Conservation (phyloP, 2,888 invertebrate species). For the Napeogenes inachia region DNA sequence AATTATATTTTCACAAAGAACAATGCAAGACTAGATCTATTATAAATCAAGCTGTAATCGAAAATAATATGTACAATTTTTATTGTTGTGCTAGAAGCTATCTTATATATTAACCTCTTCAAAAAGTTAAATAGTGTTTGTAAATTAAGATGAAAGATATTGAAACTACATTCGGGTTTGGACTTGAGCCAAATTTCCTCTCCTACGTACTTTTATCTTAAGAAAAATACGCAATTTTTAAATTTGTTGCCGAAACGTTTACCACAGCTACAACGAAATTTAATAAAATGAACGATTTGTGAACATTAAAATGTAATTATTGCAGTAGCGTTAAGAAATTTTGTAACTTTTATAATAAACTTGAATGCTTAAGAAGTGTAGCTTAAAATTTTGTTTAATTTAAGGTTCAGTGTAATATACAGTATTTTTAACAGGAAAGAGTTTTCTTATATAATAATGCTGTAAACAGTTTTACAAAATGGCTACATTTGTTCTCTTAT, state of each 20-base stretch:
- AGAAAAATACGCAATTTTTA: slow-evolving; percentile 33
- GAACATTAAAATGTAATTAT: neutral
- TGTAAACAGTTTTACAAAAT: too few relatives aligned
- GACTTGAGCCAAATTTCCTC: slow-evolving; percentile 33
- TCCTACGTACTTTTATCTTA: slow-evolving; percentile 31
- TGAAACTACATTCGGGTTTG: slow-evolving; percentile 33
- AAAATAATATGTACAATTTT: too few relatives aligned
- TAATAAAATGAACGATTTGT: slow-evolving; percentile 3
- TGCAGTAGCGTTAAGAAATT: neutral
- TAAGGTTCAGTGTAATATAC: too few relatives aligned
- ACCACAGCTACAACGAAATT: slow-evolving; percentile 19
- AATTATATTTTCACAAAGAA: too few relatives aligned
- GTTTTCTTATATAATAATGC: too few relatives aligned
- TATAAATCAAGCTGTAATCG: too few relatives aligned
- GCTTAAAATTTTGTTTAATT: too few relatives aligned
- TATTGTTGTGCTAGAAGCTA: too few relatives aligned
- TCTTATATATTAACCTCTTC: too few relatives aligned
- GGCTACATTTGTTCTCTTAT: too few relatives aligned
- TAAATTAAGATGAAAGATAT: slow-evolving; percentile 32
- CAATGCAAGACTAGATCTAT: too few relatives aligned
- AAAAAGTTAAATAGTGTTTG: slow-evolving; percentile 21
- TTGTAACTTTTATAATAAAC: slow-evolving; percentile 3
- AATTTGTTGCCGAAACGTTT: slow-evolving; percentile 31
- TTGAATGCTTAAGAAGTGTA: neutral
- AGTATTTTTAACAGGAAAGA: too few relatives aligned